Evolutionary conservation across 2,797 vertebrate genomes (phyloP), one percentile per base, ranked within the genome.

Genomic region (Schizopygopsis pylzovi): DNA sequence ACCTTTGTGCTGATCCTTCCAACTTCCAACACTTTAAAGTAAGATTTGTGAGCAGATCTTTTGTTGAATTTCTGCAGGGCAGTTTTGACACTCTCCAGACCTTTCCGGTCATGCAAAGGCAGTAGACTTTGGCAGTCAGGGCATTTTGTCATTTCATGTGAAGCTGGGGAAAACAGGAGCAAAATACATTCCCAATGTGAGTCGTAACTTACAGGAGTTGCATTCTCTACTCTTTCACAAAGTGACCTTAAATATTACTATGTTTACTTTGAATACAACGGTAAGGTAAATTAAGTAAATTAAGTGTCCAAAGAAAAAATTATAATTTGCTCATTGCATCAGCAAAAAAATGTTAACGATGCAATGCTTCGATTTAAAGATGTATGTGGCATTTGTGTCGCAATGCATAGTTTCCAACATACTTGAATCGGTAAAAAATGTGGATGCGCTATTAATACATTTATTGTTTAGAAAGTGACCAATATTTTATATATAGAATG

Each of bases 21-120:
- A 1, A 92, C 89, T 82, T 92, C 91, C 75, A 90, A 47, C 20
- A 92, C 79, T 72, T 61, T 91, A 83, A 91, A 92, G 85, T 84
- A 71, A 22, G 76, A 81, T 0, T 25, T 59, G 22, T 86, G 71
- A 28, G 81, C 83, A 1, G 81, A 77, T 1, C 87, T 80, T 2
- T 85, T 59, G 54, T 91, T 87, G 70, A 89, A 91, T 71, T 88
- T 86, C 56, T 85, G 43, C 33, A 90, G 20, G 90, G 90, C 87
- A 4, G 25, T 72, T 15, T 80, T 85, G 25, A 92, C 79, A 79
- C 86, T 89, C 13, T 88, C 81, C 52, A 91, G 67, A 37, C 89
- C 91, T 2, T 79, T 47, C n/a, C 68, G 84, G 20, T 91, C 81
- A 68, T 90, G 71, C 22, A 91, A 68, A 39, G 90, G 88, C 7